Evolutionary conservation across 2,888 invertebrate species (phyloP).

Genomic region (Drosophila helvetica): DNA sequence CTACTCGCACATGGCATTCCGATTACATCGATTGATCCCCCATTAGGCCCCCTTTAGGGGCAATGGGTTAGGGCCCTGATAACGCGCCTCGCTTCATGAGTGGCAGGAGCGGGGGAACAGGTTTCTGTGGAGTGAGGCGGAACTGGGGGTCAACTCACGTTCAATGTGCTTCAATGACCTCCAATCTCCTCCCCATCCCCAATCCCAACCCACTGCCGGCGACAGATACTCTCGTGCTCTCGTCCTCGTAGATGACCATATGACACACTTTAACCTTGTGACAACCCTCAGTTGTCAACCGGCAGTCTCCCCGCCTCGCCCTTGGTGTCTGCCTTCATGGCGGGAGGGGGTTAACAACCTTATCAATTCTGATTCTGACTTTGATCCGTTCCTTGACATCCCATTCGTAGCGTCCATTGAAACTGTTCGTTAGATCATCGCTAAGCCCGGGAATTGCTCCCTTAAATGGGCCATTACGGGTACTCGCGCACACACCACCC

Average conservation of each 20-base stretch:
- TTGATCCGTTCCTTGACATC: not conserved
- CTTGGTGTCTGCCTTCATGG: not conserved
- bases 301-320: not conserved
- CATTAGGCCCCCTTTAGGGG: not conserved
- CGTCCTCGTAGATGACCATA: slow-evolving; percentile 22
- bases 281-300: slow-evolving; percentile 21
- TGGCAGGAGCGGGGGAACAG: not conserved
- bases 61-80: slow-evolving; percentile 35
- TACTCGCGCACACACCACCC: not conserved
- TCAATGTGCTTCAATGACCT: slow-evolving; percentile 43
- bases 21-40: slow-evolving; percentile 16
- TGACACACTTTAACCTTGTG: slow-evolving; percentile 37
- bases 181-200: slow-evolving; percentile 2
- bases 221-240: slow-evolving; percentile 20
- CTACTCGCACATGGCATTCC: not conserved
- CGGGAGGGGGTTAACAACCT: slow-evolving; percentile 52
- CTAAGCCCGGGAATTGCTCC: not conserved
- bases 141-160: slow-evolving; percentile 19
- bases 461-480: slow-evolving; percentile 22
- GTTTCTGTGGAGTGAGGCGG: slow-evolving; percentile 12
- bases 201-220: not conserved
- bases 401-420: not conserved
- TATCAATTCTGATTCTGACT: slow-evolving; percentile 52
- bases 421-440: slow-evolving; percentile 20
- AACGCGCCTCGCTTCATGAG: not conserved